A percentile compares a stretch with the other conserved stretches of the same genome.
These are phyloP conservation scores for Struthio camelus DNA, from an alignment of 2,113 vertebrate species.

Conservation along the genomic window DNA sequence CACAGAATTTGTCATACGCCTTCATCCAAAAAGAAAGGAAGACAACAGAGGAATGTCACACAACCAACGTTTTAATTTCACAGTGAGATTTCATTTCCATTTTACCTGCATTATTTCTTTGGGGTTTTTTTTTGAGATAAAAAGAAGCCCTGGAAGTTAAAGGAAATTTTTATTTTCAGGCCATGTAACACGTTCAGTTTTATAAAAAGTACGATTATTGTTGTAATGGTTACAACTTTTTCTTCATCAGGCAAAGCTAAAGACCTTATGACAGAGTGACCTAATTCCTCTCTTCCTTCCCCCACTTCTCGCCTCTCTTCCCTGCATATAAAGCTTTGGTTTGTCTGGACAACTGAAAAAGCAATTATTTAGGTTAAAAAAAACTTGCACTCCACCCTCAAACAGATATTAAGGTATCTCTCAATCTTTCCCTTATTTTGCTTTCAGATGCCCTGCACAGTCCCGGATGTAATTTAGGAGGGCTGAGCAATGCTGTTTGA, in stretches of 20 bases:
- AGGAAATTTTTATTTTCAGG: not conserved
- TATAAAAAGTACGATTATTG: not conserved
- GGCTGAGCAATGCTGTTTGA: not conserved
- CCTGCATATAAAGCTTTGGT: not conserved
- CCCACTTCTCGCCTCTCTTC: not conserved
- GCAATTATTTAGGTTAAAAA: not conserved
- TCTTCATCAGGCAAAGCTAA: not conserved
- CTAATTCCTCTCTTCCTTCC: conserved; percentile 6
- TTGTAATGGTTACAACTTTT: not conserved
- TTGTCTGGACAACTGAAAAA: not conserved
- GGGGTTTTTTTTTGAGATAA: not conserved
- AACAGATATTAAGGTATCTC: not conserved
- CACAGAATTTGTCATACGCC: not conserved
- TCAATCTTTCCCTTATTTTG: not conserved
- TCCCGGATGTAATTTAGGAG: not conserved
- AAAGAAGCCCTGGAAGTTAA: not conserved
- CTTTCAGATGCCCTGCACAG: not conserved
- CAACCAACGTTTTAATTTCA: not conserved
- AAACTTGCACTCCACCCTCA: not conserved
- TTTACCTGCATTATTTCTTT: not conserved
- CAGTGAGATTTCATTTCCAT: not conserved
- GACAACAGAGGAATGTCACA: not conserved
- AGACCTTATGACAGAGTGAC: conserved; percentile 26
- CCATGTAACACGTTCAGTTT: not conserved
- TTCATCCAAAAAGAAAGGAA: not conserved